Evolutionary conservation across 2,888 invertebrate species (phyloP), one percentile per base, ranked within the genome.

Genomic region (Drosophila subsilvestris): DNA sequence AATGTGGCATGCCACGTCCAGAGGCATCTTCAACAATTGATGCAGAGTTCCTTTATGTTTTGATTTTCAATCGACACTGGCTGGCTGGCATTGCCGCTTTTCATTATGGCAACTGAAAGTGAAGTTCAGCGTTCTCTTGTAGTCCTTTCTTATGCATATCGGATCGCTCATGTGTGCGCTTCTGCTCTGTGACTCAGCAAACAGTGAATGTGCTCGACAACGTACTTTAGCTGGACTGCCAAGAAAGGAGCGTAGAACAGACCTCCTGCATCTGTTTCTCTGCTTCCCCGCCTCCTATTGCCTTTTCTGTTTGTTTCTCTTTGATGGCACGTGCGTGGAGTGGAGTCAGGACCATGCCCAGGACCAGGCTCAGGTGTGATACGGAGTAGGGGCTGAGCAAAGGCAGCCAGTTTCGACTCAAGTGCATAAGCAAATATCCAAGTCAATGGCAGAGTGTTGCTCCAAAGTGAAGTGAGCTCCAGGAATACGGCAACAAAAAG

Each of bases 351-450:
- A 25, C 22, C 22, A 20, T n/a, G 18, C 14, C n/a, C n/a, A 17
- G 43, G 17, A 10, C 8, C 18, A 50, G 25, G 32, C 47, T 18
- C 25, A 62, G 25, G 42, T 48, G 49, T 20, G 45, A 53, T 45
- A 59, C 62, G 66, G 59, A 29, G 54, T 73, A 62, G 29, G 22
- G 48, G 67, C 51, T 32, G 63, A 63, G 70, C 45, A 63, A 47
- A 6, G 68, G 47, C 37, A 53, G 61, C 27, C 29, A 56, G 44
- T 71, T 61, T 65, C 47, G 44, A 48, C 56, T 51, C 54, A 77
- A 74, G 75, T 75, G 77, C 54, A 69, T 74, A 67, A 58, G 69
- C 56, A 83, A 75, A 76, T 71, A 79, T 50, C 42, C 47, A 51
- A 78, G 65, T 66, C 60, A 72, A 67, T 70, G 47, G 45, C 78